phyloP scores from a whole-genome alignment of 2,797 vertebrate genomes.

The Pseudopleuronectes americanus region DNA sequence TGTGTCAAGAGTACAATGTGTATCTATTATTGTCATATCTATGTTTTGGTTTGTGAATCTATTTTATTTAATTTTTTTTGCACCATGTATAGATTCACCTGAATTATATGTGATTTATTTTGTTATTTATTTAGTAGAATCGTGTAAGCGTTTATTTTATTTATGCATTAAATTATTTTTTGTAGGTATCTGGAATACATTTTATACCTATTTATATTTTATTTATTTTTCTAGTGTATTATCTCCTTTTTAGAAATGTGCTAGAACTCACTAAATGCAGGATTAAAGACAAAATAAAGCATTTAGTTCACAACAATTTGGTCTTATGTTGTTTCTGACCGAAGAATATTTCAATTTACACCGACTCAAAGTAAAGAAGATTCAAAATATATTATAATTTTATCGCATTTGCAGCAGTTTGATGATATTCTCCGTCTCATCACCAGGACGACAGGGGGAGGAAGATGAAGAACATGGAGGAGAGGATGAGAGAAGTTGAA shows the following conservation, averaged over 20 bases:
- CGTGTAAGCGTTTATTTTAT: conserved; percentile 53
- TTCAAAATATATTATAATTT: not conserved
- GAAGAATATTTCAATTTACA: not conserved
- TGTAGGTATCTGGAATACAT: conserved; percentile 54
- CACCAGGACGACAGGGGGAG: conserved; percentile 77
- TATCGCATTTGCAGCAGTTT: conserved; percentile 2
- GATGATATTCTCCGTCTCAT: conserved; percentile 54
- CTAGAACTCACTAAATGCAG: conserved; percentile 45
- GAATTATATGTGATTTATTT: conserved; percentile 36
- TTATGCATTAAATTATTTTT: conserved; percentile 74
- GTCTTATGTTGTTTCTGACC: conserved; percentile 26
- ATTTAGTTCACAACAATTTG: conserved; percentile 26
- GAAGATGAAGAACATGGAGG: conserved; percentile 90
- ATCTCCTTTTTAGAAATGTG: conserved; percentile 50
- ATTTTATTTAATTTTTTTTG: conserved; percentile 15
- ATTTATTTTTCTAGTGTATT: conserved; percentile 55
- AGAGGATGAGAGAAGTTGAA: conserved; percentile 92
- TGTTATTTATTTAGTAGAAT: conserved; percentile 65
- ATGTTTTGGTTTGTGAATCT: conserved; percentile 21
- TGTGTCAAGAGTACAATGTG: conserved; percentile 8
- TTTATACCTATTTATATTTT: conserved; percentile 75
- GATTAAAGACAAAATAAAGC: conserved; percentile 77
- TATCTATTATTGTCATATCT: conserved; percentile 9
- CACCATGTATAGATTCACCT: conserved; percentile 22
- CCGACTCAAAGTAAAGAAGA: not conserved